These are phyloP conservation scores for Neotragus pygmaeus DNA, from an alignment of 2,113 vertebrate genomes.

Conservation along the genomic window DNA sequence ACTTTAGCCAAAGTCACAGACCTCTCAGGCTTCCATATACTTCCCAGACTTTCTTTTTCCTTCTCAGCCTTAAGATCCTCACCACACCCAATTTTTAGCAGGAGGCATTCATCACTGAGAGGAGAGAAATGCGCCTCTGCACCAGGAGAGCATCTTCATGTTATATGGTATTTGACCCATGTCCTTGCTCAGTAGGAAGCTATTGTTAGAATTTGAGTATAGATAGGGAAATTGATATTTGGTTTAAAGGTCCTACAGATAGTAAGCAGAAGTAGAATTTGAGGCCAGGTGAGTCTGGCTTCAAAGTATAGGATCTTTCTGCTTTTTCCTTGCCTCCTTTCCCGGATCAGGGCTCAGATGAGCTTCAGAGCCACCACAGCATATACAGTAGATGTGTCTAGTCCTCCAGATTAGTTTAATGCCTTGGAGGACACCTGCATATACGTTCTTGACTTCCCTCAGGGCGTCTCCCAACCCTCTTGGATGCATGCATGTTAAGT, in stretches of 20 bases:
- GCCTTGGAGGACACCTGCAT: background rate
- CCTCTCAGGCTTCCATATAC: background rate
- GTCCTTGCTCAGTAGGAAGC: background rate
- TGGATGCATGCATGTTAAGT: background rate
- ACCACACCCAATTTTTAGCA: background rate
- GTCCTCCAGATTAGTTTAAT: background rate
- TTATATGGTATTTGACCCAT: background rate
- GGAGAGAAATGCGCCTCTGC: background rate
- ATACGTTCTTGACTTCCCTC: background rate
- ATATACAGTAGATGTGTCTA: background rate
- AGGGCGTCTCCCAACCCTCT: background rate
- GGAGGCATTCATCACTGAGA: background rate
- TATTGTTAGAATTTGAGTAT: background rate
- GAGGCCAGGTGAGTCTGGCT: background rate
- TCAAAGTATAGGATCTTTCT: background rate
- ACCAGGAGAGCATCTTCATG: background rate
- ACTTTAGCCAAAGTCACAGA: background rate
- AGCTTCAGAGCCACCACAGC: background rate
- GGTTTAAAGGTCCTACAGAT: background rate
- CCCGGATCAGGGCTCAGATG: background rate
- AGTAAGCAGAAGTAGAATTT: background rate
- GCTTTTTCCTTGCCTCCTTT: background rate
- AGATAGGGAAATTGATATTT: background rate
- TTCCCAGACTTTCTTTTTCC: background rate
- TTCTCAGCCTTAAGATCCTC: background rate